A percentile compares a stretch with the other conserved stretches of the same genome.
Conservation (phyloP, 2,797 vertebrate species). For the Rhinatrema bivittatum region DNA sequence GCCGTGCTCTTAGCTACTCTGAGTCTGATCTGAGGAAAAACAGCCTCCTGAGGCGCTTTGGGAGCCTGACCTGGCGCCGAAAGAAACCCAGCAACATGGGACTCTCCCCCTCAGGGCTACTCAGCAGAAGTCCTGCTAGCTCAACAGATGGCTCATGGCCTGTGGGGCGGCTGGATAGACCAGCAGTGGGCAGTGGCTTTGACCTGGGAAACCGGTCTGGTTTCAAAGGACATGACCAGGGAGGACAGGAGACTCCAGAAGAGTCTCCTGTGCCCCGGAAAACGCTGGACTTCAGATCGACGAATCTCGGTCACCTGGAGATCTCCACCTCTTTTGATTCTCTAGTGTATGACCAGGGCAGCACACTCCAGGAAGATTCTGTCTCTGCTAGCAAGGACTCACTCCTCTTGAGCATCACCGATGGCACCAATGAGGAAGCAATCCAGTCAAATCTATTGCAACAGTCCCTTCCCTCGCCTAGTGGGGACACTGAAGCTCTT, state of each 20-base stretch:
- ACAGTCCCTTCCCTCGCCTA: neutral
- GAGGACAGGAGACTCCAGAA: neutral
- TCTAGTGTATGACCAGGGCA: neutral
- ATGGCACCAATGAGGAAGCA: neutral
- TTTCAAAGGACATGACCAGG: rapidly evolving
- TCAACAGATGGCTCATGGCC: neutral
- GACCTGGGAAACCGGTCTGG: conserved; percentile 18
- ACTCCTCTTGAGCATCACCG: neutral
- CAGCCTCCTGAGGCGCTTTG: conserved; percentile 16
- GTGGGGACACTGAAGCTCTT: neutral
- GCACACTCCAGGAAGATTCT: neutral
- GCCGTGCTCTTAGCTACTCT: conserved; percentile 37
- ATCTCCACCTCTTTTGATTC: conserved; percentile 11
- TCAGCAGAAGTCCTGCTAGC: neutral
- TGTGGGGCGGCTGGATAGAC: conserved; percentile 30
- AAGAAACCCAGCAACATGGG: conserved; percentile 1
- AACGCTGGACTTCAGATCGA: neutral
- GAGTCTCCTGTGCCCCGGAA: neutral
- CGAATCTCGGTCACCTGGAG: neutral
- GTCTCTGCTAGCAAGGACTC: neutral
- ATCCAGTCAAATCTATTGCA: too few species aligned
- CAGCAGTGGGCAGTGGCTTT: conserved; percentile 33
- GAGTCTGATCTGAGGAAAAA: conserved; percentile 43
- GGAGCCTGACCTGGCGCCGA: conserved; percentile 29
- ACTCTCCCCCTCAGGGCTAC: neutral